These are phyloP conservation scores for Desmophyllum pertusum DNA, from an alignment of 92 coral and sea anemone species.

Conservation along the genomic window DNA sequence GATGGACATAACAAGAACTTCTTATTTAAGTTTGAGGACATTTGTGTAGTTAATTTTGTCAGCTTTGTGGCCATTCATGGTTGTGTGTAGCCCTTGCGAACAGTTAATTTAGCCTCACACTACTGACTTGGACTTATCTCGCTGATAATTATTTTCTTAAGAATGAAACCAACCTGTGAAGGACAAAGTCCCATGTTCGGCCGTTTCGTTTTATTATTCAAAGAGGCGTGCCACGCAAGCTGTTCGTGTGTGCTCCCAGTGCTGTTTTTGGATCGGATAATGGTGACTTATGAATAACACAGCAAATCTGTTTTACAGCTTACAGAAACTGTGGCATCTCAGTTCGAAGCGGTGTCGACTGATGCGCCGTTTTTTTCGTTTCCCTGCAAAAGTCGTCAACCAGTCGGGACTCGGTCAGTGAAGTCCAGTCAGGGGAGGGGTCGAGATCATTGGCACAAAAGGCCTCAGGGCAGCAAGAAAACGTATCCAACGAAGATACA, in stretches of 20 bases:
- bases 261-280: neutral
- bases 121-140: too few species aligned
- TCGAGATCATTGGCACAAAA: slow-evolving; percentile 5
- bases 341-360: slow-evolving; percentile 95
- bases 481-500: slow-evolving; percentile 10
- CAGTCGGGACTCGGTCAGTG: slow-evolving; percentile 84
- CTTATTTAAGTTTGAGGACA: too few species aligned
- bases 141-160: neutral
- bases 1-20: too few species aligned
- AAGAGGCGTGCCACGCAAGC: neutral
- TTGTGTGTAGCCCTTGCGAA: too few species aligned
- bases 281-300: neutral
- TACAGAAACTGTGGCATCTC: slow-evolving; percentile 97
- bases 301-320: slow-evolving; percentile 40
- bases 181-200: neutral
- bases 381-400: slow-evolving; percentile 71
- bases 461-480: slow-evolving; percentile 9
- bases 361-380: slow-evolving; percentile 91
- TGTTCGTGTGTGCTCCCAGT: neutral
- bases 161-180: too few species aligned
- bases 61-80: neutral
- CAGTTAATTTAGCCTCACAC: too few species aligned
- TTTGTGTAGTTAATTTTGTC: too few species aligned
- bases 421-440: slow-evolving; percentile 39
- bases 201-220: too few species aligned